A percentile compares a stretch with the other conserved stretches of the same genome.
Evolutionary conservation across 1,140 invertebrate species (phyloP).

Genomic region (Anastatus disparis): DNA sequence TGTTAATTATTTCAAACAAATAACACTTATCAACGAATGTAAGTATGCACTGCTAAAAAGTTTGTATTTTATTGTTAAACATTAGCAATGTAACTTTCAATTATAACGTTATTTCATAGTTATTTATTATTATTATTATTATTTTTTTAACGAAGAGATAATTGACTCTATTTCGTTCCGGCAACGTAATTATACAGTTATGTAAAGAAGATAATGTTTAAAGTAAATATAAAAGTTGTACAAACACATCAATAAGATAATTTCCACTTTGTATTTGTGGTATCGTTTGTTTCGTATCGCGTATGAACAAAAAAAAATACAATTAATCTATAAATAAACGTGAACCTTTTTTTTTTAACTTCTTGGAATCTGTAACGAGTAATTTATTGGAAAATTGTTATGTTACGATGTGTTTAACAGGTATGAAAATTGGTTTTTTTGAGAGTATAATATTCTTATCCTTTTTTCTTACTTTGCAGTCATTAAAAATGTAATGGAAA

Average conservation of each 20-base stretch:
- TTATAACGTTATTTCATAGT: constrained; percentile 23
- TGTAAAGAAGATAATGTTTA: constrained; percentile 32
- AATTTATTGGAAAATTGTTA: no score
- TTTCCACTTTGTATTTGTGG: constrained; percentile 13
- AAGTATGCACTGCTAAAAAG: not conserved
- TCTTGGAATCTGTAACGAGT: not conserved
- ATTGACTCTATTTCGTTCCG: constrained; percentile 17
- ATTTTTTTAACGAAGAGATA: constrained; percentile 17
- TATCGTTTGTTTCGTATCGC: not conserved
- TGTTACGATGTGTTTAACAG: no score
- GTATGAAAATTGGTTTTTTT: no score
- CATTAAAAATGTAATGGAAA: no score
- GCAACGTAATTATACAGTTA: constrained; percentile 30
- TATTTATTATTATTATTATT: no score
- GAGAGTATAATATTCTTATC: no score
- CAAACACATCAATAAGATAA: constrained; percentile 27
- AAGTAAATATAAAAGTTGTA: constrained; percentile 29
- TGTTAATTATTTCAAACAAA: no score
- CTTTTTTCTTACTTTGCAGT: no score
- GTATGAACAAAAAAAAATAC: constrained; percentile 7
- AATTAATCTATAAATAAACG: constrained; percentile 26
- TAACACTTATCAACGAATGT: not conserved
- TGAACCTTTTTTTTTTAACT: not conserved
- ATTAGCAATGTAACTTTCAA: constrained; percentile 8
- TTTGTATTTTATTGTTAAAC: no score